These are phyloP conservation scores for Upupa epops DNA, from an alignment of 2,113 vertebrate genomes.

Conservation along the genomic window DNA sequence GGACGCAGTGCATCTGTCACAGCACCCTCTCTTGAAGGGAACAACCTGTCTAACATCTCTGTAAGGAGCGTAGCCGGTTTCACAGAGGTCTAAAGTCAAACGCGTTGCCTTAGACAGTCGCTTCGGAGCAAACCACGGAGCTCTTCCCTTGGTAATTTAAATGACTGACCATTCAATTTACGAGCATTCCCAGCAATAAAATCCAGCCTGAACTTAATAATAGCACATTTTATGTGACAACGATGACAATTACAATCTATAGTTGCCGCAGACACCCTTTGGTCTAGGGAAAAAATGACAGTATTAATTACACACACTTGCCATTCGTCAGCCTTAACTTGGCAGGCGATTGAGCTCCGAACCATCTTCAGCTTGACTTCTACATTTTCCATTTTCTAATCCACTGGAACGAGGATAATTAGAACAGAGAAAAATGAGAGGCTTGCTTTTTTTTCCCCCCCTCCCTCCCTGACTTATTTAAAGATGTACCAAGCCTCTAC, in stretches of 20 bases:
- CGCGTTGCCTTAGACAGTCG: conserved; percentile 72
- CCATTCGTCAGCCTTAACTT: conserved; percentile 86
- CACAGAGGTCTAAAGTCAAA: conserved; percentile 79
- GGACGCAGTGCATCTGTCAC: conserved; percentile 56
- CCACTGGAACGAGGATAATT: conserved; percentile 82
- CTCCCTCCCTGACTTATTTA: conserved; percentile 12
- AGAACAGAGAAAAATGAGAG: conserved; percentile 77
- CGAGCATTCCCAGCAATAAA: conserved; percentile 84
- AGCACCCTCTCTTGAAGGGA: conserved; percentile 67
- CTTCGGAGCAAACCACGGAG: conserved; percentile 70
- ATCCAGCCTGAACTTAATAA: conserved; percentile 88
- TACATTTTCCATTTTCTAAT: conserved; percentile 85
- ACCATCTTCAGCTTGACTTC: conserved; percentile 77
- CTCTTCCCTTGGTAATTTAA: conserved; percentile 83
- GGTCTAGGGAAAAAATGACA: conserved; percentile 78
- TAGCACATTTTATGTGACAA: conserved; percentile 90
- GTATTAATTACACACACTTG: conserved; percentile 82
- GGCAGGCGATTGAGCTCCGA: conserved; percentile 79
- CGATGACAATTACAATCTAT: conserved; percentile 89
- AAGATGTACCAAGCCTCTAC: conserved; percentile 20
- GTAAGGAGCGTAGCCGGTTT: conserved; percentile 76
- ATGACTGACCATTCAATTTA: conserved; percentile 89
- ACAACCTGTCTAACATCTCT: conserved; percentile 70
- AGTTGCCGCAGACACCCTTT: conserved; percentile 80
- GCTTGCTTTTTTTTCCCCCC: conserved; percentile 48